Percentiles rank a stretch among this genome's conserved stretches.
phyloP scores from a whole-genome alignment of 1,140 invertebrate species.

The Eumeta japonica region DNA sequence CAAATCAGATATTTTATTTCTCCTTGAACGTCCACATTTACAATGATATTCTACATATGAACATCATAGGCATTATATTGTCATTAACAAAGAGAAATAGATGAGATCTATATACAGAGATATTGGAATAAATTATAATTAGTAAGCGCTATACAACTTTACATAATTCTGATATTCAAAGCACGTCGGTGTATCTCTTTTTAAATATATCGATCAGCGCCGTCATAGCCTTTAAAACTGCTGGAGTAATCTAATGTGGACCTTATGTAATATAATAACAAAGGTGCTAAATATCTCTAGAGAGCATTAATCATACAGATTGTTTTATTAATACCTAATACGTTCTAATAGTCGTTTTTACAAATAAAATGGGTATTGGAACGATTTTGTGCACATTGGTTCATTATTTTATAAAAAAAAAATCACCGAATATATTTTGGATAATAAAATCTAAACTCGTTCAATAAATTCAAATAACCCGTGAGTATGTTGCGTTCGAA shows the following conservation, averaged over 20 bases:
- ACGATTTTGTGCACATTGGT: no score
- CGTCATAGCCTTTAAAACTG: not conserved
- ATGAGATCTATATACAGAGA: slow-evolving; percentile 45
- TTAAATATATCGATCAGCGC: not conserved
- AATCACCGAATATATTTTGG: no score
- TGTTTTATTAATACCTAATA: not conserved
- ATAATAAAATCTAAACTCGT: no score
- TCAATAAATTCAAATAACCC: no score
- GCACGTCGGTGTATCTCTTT: not conserved
- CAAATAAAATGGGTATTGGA: no score
- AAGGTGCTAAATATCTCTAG: not conserved
- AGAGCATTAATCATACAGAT: not conserved
- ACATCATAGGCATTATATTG: slow-evolving; percentile 48
- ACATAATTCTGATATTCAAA: slow-evolving; percentile 24
- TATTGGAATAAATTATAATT: slow-evolving; percentile 30
- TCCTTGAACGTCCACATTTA: no score
- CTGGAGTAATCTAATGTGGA: not conserved
- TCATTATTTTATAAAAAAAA: no score
- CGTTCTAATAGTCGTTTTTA: no score
- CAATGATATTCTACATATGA: slow-evolving; percentile 49
- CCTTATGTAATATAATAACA: not conserved
- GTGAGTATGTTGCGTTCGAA: no score
- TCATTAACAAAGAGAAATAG: slow-evolving; percentile 45
- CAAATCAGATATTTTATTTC: no score
- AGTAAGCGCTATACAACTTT: slow-evolving; percentile 54